Evolutionary conservation across 1,140 invertebrate genomes (phyloP), one percentile per base, ranked within the genome.

Genomic region (Patella vulgata): DNA sequence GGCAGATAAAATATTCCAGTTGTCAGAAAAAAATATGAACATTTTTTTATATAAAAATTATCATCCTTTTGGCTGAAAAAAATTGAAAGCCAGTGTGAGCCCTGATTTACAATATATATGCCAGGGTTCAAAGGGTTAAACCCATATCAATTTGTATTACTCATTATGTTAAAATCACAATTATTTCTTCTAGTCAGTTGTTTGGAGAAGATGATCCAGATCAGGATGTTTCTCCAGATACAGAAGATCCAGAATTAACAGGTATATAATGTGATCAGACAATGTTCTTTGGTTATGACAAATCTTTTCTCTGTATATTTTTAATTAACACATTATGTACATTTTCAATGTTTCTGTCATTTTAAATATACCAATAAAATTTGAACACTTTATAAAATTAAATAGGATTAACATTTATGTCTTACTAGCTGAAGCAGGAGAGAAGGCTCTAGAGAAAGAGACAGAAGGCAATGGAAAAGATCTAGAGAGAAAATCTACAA

Each of bases 211-310:
- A 97, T 85, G 84, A 85, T 57, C 81, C 82, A 33, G 96, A 99
- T 86, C 92, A 99, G 82, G 97, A 99, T 86, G 97, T 99, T 0
- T 98, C 96, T 21, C 97, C 97, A 1, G 97, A 99, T 81, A 91
- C 93, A 19, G 93, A 92, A 61, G 96, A 98, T 86, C 95, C 95
- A 51, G 95, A 98, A 85, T 87, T 82, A 5, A 67, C 87, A 68
- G 89, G 89, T 87, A 80, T 74, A 65, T 57, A 4, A 54, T n/a
- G 50, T 17, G 50, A 52, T 6, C 11, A n/a, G n/a, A n/a, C n/a
- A n/a, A n/a, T n/a, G n/a, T n/a, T n/a, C n/a, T n/a, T n/a, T n/a
- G n/a, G n/a, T 40, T n/a, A 9, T 40, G 39, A n/a, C 9, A 11
- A 40, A n/a, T 40, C 12, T 40, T 40, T 40, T 40, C 12, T 40